Evolutionary conservation across 2,113 vertebrate genomes (phyloP).

Genomic region (Cryptomyrus ogoouensis): DNA sequence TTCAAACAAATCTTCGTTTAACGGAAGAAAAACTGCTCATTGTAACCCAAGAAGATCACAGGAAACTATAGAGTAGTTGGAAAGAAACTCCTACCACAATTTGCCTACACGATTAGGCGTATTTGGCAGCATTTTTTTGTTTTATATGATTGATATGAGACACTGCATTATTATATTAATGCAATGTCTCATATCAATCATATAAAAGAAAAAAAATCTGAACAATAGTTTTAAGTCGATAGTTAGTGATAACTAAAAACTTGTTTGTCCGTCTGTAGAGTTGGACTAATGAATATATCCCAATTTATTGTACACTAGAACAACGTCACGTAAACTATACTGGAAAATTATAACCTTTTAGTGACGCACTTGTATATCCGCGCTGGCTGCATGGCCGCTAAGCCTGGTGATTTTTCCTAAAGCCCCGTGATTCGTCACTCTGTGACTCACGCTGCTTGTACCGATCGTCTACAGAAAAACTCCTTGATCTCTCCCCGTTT

Average conservation of each 20-base stretch:
- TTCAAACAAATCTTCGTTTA: not conserved
- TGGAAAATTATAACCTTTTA: not conserved
- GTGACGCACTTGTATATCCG: not conserved
- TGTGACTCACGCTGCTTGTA: not conserved
- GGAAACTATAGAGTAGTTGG: not conserved
- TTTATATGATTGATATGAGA: not conserved
- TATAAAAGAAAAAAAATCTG: too few relatives aligned
- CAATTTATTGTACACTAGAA: not conserved
- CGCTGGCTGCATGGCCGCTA: not conserved
- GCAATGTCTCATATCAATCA: too few relatives aligned
- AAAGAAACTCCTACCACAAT: not conserved
- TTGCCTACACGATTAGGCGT: not conserved
- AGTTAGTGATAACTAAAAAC: not conserved
- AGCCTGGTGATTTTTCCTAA: not conserved
- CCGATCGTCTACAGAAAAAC: not conserved
- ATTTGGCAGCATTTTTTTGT: not conserved
- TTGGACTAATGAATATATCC: not conserved
- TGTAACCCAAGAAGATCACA: not conserved
- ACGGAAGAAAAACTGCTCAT: not conserved
- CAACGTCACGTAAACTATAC: not conserved
- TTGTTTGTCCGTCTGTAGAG: not conserved
- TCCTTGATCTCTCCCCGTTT: not conserved
- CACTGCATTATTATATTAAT: not conserved
- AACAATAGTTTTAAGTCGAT: not conserved
- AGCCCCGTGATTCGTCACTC: not conserved